Conservation (phyloP, 1,140 invertebrate genomes). For the Heliconius himera region DNA sequence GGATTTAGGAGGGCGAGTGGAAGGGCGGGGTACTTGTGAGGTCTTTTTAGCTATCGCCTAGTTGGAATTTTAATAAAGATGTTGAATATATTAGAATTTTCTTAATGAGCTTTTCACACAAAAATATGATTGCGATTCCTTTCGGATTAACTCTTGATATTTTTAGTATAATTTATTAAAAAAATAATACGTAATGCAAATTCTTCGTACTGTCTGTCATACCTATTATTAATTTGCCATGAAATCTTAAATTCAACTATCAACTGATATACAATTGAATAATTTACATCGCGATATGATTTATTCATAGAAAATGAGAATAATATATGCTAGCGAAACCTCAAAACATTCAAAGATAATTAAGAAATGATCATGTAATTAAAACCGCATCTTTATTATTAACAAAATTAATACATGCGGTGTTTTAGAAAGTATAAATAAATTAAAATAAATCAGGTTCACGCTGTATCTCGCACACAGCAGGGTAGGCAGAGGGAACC, state of each 20-base stretch:
- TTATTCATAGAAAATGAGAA: not conserved
- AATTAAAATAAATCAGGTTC: no score
- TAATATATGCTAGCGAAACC: not conserved
- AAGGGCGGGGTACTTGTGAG: constrained; percentile 34
- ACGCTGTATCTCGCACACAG: no score
- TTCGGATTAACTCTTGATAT: not conserved
- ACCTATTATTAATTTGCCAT: not conserved
- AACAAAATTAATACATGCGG: constrained; percentile 31
- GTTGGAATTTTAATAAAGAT: constrained; percentile 52
- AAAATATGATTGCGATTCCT: not conserved
- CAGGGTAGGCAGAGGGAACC: no score
- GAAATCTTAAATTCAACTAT: not conserved
- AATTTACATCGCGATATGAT: not conserved
- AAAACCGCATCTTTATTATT: constrained; percentile 34
- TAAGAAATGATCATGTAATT: constrained; percentile 23
- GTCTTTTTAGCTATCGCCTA: constrained; percentile 39
- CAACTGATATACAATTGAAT: not conserved
- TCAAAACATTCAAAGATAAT: not conserved
- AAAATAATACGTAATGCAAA: no score
- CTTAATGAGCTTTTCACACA: not conserved
- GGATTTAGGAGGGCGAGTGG: constrained; percentile 48
- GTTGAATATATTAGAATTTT: constrained; percentile 18
- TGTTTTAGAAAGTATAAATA: constrained; percentile 47
- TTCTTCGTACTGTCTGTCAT: no score
- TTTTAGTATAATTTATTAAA: not conserved